Percentiles rank a stretch among this genome's conserved stretches.
These are phyloP conservation scores for Caenorhabditis plicata DNA, from an alignment of 2,888 invertebrate genomes.

Conservation along the genomic window DNA sequence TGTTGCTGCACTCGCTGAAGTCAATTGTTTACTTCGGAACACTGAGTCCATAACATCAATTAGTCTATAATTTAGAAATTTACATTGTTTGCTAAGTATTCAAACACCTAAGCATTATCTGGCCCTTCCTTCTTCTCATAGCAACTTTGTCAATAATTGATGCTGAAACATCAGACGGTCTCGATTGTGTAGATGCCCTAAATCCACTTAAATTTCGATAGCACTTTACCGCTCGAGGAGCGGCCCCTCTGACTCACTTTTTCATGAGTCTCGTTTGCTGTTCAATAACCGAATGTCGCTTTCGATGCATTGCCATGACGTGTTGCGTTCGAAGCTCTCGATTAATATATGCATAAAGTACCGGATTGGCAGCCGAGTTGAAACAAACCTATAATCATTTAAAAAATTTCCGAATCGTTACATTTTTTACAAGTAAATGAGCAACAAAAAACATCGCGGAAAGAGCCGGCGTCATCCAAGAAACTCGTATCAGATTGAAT, in stretches of 20 bases:
- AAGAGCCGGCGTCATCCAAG: slow-evolving; percentile 56
- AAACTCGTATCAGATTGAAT: slow-evolving; percentile 52
- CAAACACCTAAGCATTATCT: too few relatives aligned
- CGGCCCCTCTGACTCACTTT: neutral
- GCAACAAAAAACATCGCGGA: slow-evolving; percentile 62
- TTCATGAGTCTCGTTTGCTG: slow-evolving; percentile 14
- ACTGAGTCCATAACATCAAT: too few relatives aligned
- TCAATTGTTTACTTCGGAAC: too few relatives aligned
- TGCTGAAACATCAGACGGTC: slow-evolving; percentile 20
- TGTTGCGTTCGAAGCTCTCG: slow-evolving; percentile 62
- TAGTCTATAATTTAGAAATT: too few relatives aligned
- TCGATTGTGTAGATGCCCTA: slow-evolving; percentile 18
- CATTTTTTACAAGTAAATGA: slow-evolving; percentile 41
- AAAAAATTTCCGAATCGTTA: neutral
- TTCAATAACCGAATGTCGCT: slow-evolving; percentile 51
- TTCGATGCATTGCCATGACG: slow-evolving; percentile 53
- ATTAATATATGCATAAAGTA: slow-evolving; percentile 64
- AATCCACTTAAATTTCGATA: neutral
- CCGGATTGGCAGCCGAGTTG: slow-evolving; percentile 65
- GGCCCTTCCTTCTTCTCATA: too few relatives aligned
- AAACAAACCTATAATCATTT: slow-evolving; percentile 54
- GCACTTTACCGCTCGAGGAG: neutral
- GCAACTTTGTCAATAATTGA: too few relatives aligned
- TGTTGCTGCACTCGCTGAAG: too few relatives aligned
- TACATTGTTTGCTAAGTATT: too few relatives aligned